Percentiles rank a stretch among this genome's conserved stretches.
Conservation (phyloP, 2,888 invertebrate species). For the Thalpophila matura region DNA sequence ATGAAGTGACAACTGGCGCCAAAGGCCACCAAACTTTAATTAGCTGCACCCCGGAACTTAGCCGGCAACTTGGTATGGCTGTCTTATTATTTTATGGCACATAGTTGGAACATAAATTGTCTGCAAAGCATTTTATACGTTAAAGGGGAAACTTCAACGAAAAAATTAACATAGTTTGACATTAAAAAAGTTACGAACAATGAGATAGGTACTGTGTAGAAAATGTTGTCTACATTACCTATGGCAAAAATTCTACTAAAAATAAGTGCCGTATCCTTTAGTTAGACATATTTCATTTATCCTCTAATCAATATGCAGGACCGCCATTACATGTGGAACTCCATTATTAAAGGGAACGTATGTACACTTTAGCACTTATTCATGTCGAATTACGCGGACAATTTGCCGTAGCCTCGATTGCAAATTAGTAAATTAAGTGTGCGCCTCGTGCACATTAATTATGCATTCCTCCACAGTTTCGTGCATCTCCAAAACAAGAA, state of each 20-base stretch:
- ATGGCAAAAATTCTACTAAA: neutral
- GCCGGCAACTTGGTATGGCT: slow-evolving; percentile 37
- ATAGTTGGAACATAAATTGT: slow-evolving; percentile 46
- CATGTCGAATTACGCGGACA: slow-evolving; percentile 67
- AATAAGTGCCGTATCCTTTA: slow-evolving; percentile 1
- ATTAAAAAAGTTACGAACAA: slow-evolving; percentile 39
- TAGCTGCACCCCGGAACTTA: slow-evolving; percentile 69
- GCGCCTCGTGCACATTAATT: slow-evolving; percentile 74
- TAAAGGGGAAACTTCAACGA: slow-evolving; percentile 39
- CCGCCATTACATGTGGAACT: slow-evolving; percentile 34
- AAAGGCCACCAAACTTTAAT: slow-evolving; percentile 79
- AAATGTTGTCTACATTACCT: neutral
- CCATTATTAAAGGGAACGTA: slow-evolving; percentile 35
- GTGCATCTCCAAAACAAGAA: slow-evolving; percentile 73
- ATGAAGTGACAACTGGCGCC: slow-evolving; percentile 76
- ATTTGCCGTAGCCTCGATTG: slow-evolving; percentile 68
- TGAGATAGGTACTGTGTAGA: neutral
- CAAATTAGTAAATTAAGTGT: slow-evolving; percentile 73
- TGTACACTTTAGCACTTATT: slow-evolving; percentile 58
- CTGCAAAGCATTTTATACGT: slow-evolving; percentile 34
- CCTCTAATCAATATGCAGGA: slow-evolving; percentile 45
- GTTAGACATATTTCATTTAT: slow-evolving; percentile 13
- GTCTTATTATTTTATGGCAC: slow-evolving; percentile 54
- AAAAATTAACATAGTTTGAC: slow-evolving; percentile 42
- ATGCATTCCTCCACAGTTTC: slow-evolving; percentile 74